Evolutionary conservation across 1,140 invertebrate species (phyloP).

Genomic region (Pemphigus obesinymphae): DNA sequence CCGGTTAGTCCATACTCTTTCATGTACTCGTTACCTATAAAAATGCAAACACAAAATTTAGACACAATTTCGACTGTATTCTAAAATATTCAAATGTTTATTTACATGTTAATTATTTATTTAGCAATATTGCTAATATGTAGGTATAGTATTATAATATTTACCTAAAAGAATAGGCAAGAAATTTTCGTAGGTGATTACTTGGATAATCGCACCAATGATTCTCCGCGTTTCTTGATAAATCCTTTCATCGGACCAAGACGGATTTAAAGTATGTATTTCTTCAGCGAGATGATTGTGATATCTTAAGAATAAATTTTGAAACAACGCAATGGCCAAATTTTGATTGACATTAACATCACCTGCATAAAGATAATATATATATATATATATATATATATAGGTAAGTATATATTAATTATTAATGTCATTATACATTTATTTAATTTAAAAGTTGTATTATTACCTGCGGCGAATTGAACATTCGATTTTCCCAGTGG

Average conservation of each 20-base stretch:
- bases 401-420: background rate
- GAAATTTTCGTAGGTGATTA: constrained; percentile 66
- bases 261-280: constrained; percentile 44
- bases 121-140: too few relatives aligned
- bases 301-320: constrained; percentile 39
- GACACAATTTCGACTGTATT: too few relatives aligned
- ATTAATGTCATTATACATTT: background rate
- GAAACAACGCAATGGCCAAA: constrained; percentile 39
- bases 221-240: constrained; percentile 47
- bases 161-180: constrained; percentile 60
- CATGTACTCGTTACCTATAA: constrained; percentile 4
- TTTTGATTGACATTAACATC: constrained; percentile 41
- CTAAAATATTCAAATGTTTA: too few relatives aligned
- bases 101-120: too few relatives aligned
- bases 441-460: too few relatives aligned
- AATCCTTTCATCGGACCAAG: constrained; percentile 44
- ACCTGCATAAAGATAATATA: background rate
- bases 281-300: constrained; percentile 48
- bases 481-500: background rate
- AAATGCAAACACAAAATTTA: too few relatives aligned
- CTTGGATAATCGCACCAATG: constrained; percentile 55
- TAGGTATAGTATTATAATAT: too few relatives aligned
- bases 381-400: too few relatives aligned
- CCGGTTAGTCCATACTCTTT: background rate
- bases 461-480: constrained; percentile 7